Evolutionary conservation across 2,797 vertebrate genomes (phyloP).

Genomic region (Poeciliopsis presidionis): DNA sequence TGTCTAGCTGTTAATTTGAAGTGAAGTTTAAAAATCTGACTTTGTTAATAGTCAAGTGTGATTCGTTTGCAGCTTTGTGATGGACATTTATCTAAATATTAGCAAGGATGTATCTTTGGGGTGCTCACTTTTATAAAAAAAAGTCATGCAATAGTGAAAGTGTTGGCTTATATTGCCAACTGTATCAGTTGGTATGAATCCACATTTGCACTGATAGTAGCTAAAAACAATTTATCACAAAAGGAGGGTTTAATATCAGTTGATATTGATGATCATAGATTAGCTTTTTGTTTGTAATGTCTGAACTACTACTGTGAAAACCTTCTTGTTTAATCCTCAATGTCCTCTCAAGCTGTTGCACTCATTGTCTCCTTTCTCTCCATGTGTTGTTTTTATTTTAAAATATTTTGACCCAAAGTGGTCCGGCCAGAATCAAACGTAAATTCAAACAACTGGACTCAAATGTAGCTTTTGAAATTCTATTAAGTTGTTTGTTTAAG

Average conservation of each 20-base stretch:
- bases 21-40: background rate
- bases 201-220: too few relatives aligned
- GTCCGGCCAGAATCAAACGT: background rate
- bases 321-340: too few relatives aligned
- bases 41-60: background rate
- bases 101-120: background rate
- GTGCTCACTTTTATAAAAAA: background rate
- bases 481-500: background rate
- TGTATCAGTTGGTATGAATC: background rate
- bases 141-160: background rate
- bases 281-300: too few relatives aligned
- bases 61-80: background rate
- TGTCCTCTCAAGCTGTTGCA: background rate
- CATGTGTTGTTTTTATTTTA: background rate
- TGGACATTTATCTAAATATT: background rate
- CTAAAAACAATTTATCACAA: too few relatives aligned
- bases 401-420: background rate
- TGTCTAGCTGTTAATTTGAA: background rate
- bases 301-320: too few relatives aligned
- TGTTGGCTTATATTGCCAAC: background rate
- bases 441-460: background rate
- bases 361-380: background rate
- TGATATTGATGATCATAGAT: too few relatives aligned
- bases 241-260: too few relatives aligned
- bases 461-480: background rate